phyloP scores from a whole-genome alignment of 2,888 invertebrate species.

The Drosophila imparisetae region DNA sequence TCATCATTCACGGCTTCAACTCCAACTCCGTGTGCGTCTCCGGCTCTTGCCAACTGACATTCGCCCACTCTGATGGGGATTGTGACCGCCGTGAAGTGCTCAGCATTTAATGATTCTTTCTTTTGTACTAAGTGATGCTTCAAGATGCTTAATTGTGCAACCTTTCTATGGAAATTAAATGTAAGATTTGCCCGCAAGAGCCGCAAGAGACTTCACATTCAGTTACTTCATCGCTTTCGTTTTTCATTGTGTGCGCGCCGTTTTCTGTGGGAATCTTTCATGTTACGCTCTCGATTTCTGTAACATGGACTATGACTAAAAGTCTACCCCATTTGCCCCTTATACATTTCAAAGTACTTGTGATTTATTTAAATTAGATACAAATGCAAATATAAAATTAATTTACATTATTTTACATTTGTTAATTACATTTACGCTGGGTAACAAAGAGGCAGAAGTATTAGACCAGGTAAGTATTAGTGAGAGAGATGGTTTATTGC shows the following conservation, averaged over 20 bases:
- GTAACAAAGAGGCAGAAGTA: not conserved
- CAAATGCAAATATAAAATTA: conserved; percentile 4
- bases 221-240: conserved; percentile 81
- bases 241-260: conserved; percentile 54
- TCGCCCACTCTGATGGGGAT: conserved; percentile 60
- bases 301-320: not conserved
- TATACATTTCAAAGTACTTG: conserved; percentile 9
- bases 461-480: not conserved
- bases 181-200: conserved; percentile 40
- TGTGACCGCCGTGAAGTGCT: conserved; percentile 45
- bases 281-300: conserved; percentile 41
- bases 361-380: conserved; percentile 21
- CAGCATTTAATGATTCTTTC: conserved; percentile 73
- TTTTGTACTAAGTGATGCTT: conserved; percentile 32
- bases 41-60: conserved; percentile 47
- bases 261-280: conserved; percentile 51
- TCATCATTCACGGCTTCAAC: conserved; percentile 40
- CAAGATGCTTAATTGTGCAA: conserved; percentile 76
- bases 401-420: conserved; percentile 2
- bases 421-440: not conserved
- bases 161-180: conserved; percentile 75
- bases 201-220: conserved; percentile 30
- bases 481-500: not conserved
- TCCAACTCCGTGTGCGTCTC: not conserved
- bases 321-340: not conserved